Base-by-base conservation (phyloP, 2,797 vertebrate genomes). In the Amphiprion clarkii region DNA sequence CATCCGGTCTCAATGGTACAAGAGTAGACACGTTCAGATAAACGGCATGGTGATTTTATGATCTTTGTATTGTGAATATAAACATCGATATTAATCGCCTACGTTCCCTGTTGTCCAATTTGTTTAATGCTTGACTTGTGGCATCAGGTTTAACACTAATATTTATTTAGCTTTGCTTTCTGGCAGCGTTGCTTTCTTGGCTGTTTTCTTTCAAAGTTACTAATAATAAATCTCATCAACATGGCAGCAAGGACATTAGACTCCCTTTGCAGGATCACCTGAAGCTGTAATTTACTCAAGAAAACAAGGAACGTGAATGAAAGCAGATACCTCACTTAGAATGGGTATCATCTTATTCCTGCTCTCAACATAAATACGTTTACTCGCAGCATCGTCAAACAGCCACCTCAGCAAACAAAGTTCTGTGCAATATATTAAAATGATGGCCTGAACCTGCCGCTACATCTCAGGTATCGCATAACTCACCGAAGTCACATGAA, bases 261-360 rank as follows among this genome's bases (percentile, higher is more conserved):
- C 27, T 42, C 23, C 19, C 36, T 56, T 25, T 39, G 39, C 10
- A 66, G 21, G 10, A 51, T 56, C 51, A 72, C 19, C 57, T 40
- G 13, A 49, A 23, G 16, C 16, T 40, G 51, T 13, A 14, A 6
- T 65, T 65, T 51, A 49, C 31, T 27, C 31, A 16, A 21, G 31
- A 46, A 21, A 60, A 51, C 54, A n/a, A 75, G 53, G 31, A 48
- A 49, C 36, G 54, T 39, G 13, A 40, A 36, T 2, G 4, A 51
- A 3, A 49, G 63, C 19, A 67, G 19, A 54, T 55, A 65, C 6
- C 53, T 46, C 46, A 51, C 59, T 39, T 42, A 54, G 13, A 27
- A 76, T 31, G 3, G 40, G 29, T 48, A 23, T 39, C 54, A 52
- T 8, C 36, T 62, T 1, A 0, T 39, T n/a, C 55, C 19, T 55